Base-by-base conservation (phyloP, 2,113 vertebrate genomes). In the Salminus brasiliensis region DNA sequence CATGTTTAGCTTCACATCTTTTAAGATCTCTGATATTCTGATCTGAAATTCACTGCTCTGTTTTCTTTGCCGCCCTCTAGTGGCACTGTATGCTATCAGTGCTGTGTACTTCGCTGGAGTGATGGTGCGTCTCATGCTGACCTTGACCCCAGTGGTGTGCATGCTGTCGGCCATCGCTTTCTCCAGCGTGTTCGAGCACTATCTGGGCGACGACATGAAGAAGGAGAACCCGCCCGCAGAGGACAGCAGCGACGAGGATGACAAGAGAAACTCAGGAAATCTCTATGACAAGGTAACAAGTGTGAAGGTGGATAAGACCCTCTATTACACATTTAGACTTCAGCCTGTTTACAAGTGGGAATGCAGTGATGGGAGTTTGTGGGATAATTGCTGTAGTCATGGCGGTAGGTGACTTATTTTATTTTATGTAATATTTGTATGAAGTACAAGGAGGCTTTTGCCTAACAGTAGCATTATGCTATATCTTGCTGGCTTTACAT, bases 121-220 rank as follows among this genome's bases (percentile, higher is more conserved):
- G 87, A 99, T 99, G 97, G 97, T 99, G 83, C 95, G 98, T 5
- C 93, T 99, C 81, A 99, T 99, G 98, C 88, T 99, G 86, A 99
- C 98, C 0, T 88, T 99, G 89, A 99, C 98, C 18, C 98, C 98
- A 1, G 97, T 99, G 79, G 98, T 99, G 86, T 99, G 98, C 89
- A 98, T 99, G 97, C 94, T 99, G 57, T 98, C 98, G 39, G 97
- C 97, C 4, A 97, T 99, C 84, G 97, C 98, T 62, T 99, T 99
- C 95, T 99, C 97, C 86, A 98, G 96, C 72, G 97, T 99, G 74
- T 99, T 99, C 86, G 97, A 99, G 87, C 97, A 98, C 84, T 99
- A 99, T 87, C 93, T 99, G 93, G 98, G 97, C 18, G 98, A 99
- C 68, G 98, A 99, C 85, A 94, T 95, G 57, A 98, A 98, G 90